Evolutionary conservation across 2,797 vertebrate species (phyloP).

Genomic region (Takifugu ocellatus): DNA sequence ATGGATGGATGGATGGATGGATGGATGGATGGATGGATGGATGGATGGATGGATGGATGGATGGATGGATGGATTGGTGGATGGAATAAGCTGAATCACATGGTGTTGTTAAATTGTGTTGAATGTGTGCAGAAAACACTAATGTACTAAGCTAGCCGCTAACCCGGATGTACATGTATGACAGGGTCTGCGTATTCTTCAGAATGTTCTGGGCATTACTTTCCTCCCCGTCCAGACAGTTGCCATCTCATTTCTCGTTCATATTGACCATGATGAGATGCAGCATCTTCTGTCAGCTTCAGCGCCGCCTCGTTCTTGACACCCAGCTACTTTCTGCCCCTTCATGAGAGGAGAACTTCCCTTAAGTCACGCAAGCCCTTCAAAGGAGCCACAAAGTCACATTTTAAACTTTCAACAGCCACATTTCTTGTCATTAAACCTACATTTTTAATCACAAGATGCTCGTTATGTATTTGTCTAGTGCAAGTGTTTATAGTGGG

Average conservation of each 20-base stretch:
- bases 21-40: no score
- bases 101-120: no score
- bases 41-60: no score
- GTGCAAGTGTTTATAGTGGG: slow-evolving; percentile 30
- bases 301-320: slow-evolving; percentile 34
- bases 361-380: slow-evolving; percentile 42
- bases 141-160: no score
- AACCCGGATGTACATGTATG: slow-evolving; percentile 5
- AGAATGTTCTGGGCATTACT: slow-evolving; percentile 13
- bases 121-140: no score
- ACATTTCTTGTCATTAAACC: slow-evolving; percentile 38
- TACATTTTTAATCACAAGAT: slow-evolving; percentile 38
- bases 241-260: slow-evolving; percentile 45
- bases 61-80: no score
- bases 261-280: slow-evolving; percentile 37
- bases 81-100: no score
- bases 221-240: slow-evolving; percentile 37
- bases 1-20: no score
- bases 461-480: slow-evolving; percentile 1
- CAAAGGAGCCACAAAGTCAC: slow-evolving; percentile 27
- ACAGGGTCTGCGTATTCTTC: slow-evolving; percentile 17
- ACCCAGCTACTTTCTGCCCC: slow-evolving; percentile 27
- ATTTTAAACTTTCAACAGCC: slow-evolving; percentile 29
- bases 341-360: slow-evolving; percentile 24
- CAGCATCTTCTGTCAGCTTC: slow-evolving; percentile 42